These are phyloP conservation scores for Drosophila subsilvestris DNA, from an alignment of 2,888 invertebrate species.

Conservation along the genomic window DNA sequence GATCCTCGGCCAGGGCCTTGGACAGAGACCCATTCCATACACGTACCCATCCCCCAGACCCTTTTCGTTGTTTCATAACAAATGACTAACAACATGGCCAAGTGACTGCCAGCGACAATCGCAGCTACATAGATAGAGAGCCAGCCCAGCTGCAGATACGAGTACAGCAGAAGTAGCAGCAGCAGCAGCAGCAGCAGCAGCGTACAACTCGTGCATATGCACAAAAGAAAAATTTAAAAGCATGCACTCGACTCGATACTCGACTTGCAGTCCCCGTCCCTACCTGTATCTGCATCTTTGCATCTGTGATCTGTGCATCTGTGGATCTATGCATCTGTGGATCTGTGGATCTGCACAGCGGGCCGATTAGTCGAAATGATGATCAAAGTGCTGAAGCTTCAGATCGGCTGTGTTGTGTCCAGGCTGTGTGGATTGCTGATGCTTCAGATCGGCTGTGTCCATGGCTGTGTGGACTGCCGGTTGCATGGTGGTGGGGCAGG, in stretches of 20 bases:
- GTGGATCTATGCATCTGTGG: constrained; percentile 20
- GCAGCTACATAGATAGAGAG: constrained; percentile 67
- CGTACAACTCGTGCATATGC: constrained; percentile 21
- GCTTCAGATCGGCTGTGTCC: constrained; percentile 24
- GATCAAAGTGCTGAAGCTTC: constrained; percentile 73
- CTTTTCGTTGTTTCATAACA: constrained; percentile 74
- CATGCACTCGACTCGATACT: constrained; percentile 36
- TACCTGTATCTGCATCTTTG: constrained; percentile 40
- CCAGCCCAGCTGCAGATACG: constrained; percentile 44
- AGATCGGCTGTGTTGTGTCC: constrained; percentile 9
- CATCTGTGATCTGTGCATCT: constrained; percentile 15
- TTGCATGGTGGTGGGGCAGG: constrained; percentile 2
- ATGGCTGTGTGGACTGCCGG: neutral
- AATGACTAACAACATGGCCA: constrained; percentile 75
- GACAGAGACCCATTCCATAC: constrained; percentile 3
- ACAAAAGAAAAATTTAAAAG: constrained; percentile 22
- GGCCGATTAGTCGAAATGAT: constrained; percentile 76
- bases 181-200: too few relatives aligned
- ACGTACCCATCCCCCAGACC: constrained; percentile 35
- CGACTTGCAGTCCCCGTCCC: constrained; percentile 11
- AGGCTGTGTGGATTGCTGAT: neutral
- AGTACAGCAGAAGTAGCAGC: too few relatives aligned
- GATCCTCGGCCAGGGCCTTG: constrained; percentile 26
- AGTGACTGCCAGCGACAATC: constrained; percentile 59
- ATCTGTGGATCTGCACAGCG: constrained; percentile 69